Evolutionary conservation across 1,140 invertebrate species (phyloP), one percentile per base, ranked within the genome.

Genomic region (Heliothis virescens): DNA sequence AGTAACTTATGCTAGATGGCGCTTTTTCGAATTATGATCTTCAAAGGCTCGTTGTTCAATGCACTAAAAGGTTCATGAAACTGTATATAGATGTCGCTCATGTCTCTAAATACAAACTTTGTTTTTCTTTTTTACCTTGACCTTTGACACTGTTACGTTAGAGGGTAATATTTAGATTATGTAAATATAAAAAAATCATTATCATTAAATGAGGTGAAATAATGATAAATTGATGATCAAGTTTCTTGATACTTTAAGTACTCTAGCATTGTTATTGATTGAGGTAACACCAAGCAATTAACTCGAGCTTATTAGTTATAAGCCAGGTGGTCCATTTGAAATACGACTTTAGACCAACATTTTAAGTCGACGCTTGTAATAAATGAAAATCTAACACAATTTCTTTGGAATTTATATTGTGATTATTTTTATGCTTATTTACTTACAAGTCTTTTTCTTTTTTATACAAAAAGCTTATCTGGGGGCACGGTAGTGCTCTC

Each of bases 1-100:
- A 21, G 41, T 34, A 75, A 63, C 62, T 52, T 75, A 47, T 34
- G 12, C 29, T 18, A 75, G 73, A 75, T 75, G 73, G 73, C 73
- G 73, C 13, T 75, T 3, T 62, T 50, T 13, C 13, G 26, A 13
- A 62, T 11, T 63, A 12, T 9, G n/a, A 47, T 18, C n/a, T 16
- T 41, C 18, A 9, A 11, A 47, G 16, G 18, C 34, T 57, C 18
- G 47, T 16, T 15, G 41, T 71, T 63, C n/a, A 41, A 10, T 11
- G 11, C 2, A 53, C 29, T 16, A 34, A 75, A 21, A 15, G 13
- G 29, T 75, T 50, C 7, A 26, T 21, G 13, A 1, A 13, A 26
- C 10, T 13, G 41, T 29, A 12, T 3, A 52, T 34, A 75, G 73
- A 75, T 75, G 73, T 75, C 73, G 41, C 55, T 52, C 21, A 11